Evolutionary conservation across 2,888 invertebrate genomes (phyloP), one percentile per base, ranked within the genome.

Genomic region (Stenolophus ochropezus): DNA sequence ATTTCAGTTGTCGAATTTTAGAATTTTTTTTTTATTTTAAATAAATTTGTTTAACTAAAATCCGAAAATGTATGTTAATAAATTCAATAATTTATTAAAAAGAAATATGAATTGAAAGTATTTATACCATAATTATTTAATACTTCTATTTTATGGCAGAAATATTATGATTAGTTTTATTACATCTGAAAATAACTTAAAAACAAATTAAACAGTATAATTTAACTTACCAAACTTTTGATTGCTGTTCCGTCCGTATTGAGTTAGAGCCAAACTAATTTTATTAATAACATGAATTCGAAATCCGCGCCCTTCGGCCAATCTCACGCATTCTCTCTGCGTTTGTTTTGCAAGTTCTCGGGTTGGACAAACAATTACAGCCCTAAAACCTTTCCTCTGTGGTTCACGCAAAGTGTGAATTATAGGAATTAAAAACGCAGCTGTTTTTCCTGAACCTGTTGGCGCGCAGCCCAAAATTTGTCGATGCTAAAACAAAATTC

Each of bases 371-470:
- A 99, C 91, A 61, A 99, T 93, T 1, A 99, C 90, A 5, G 97
- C 97, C 83, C 98, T 91, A 76, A 96, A 94, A 0, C 98, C 98
- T 20, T 92, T 91, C 73, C 93, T 94, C 84, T 91, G 90, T 0
- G 95, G 96, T 51, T 91, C 91, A 14, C 92, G 92, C 51, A 98
- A 90, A 0, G 92, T 90, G 86, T 97, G 94, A 33, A 99, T 92
- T 6, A 99, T 91, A 0, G 99, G 99, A 2, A 98, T 88, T 0
- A 98, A 91, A 89, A 98, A 99, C 0, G 98, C 97, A 0, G 97
- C 95, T 0, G 99, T 99, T 90, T 99, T 99, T 5, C 99, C 99
- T 0, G 98, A 98, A 0, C 99, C 99, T 0, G 99, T 99, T 0
- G 98, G 98, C 0, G 99, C 99, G 88, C 97, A 97, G 0, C 97